These are phyloP conservation scores for Idaea aversata DNA, from an alignment of 2,888 invertebrate species.

Conservation along the genomic window DNA sequence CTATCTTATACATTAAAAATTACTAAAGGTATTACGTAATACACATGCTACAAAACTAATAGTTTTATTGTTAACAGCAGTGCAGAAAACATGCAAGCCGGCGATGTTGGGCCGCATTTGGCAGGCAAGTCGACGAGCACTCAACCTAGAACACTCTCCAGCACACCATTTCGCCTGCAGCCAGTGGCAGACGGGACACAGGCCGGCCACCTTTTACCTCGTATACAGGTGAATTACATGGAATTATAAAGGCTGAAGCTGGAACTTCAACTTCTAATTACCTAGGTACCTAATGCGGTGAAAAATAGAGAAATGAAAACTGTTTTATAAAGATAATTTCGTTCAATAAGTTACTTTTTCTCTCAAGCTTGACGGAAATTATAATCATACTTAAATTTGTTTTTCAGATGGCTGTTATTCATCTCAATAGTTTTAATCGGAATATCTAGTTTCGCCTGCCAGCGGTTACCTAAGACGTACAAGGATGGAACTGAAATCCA, in stretches of 20 bases:
- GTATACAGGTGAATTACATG: slow-evolving; percentile 59
- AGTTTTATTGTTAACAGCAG: slow-evolving; percentile 42
- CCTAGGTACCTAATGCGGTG: too few species aligned
- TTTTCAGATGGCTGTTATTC: slow-evolving; percentile 77
- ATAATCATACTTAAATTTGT: slow-evolving; percentile 1
- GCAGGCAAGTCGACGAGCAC: slow-evolving; percentile 61
- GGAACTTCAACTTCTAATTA: neutral
- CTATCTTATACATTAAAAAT: too few species aligned
- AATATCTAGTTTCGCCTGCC: slow-evolving; percentile 68
- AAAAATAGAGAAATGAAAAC: too few species aligned
- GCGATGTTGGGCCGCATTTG: slow-evolving; percentile 64
- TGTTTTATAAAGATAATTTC: too few species aligned
- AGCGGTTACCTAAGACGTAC: slow-evolving; percentile 58
- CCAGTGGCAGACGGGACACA: slow-evolving; percentile 80
- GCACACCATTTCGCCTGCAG: slow-evolving; percentile 71
- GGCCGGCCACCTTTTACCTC: slow-evolving; percentile 72
- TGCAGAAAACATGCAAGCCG: slow-evolving; percentile 68
- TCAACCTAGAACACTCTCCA: slow-evolving; percentile 62
- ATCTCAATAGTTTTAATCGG: slow-evolving; percentile 68
- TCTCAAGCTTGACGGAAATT: too few species aligned
- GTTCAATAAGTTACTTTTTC: too few species aligned
- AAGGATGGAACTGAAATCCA: slow-evolving; percentile 32
- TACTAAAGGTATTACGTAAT: too few species aligned
- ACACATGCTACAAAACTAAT: too few species aligned
- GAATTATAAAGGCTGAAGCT: neutral